phyloP scores from a whole-genome alignment of 2,888 invertebrate genomes.

The Drosophila affinis region DNA sequence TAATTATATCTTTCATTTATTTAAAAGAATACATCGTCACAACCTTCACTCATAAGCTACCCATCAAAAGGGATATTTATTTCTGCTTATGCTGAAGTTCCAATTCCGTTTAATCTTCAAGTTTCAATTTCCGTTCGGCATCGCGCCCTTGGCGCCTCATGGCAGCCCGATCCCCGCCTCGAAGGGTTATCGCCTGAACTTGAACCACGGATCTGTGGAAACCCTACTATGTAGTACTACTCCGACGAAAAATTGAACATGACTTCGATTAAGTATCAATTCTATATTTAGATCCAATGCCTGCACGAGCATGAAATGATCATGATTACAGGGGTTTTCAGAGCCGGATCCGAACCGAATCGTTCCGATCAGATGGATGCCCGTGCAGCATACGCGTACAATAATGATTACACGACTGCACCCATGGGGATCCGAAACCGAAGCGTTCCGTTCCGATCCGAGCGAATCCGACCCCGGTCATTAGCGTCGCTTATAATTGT shows the following conservation, averaged over 20 bases:
- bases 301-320: constrained; percentile 38
- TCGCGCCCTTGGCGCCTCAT: constrained; percentile 41
- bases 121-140: constrained; percentile 31
- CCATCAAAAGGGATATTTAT: neutral
- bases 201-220: constrained; percentile 51
- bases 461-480: constrained; percentile 11
- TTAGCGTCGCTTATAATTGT: constrained; percentile 35
- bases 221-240: neutral
- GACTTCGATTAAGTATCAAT: constrained; percentile 7
- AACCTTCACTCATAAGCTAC: too few species aligned
- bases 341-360: constrained; percentile 10
- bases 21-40: too few species aligned
- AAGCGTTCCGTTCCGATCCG: neutral
- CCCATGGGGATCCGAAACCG: neutral
- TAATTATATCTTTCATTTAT: too few species aligned
- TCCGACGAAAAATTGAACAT: constrained; percentile 19
- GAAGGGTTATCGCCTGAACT: constrained; percentile 64
- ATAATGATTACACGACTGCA: neutral
- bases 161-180: constrained; percentile 49
- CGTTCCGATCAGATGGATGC: constrained; percentile 12
- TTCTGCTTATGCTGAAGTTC: neutral
- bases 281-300: constrained; percentile 55
- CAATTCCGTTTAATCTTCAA: constrained; percentile 18
- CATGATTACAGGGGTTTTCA: constrained; percentile 12
- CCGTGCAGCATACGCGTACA: neutral